Evolutionary conservation across 2,797 vertebrate genomes (phyloP).

Genomic region (Gallinago stenura): DNA sequence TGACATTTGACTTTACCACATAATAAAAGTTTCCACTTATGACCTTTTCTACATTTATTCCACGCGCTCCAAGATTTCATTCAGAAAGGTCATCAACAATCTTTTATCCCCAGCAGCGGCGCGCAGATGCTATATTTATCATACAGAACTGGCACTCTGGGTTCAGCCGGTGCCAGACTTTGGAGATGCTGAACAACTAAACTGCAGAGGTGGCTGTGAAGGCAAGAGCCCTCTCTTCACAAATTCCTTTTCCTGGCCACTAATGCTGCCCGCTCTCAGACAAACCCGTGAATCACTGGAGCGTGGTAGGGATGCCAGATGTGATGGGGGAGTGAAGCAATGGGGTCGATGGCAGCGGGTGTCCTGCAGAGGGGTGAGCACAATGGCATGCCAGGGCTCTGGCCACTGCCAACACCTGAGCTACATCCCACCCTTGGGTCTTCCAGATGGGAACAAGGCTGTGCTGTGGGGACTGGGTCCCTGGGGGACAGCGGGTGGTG

Average conservation of each 20-base stretch:
- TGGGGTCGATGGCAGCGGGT: accelerated
- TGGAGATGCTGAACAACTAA: neutral
- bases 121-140: neutral
- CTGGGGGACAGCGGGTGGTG: accelerated
- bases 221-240: neutral
- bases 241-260: neutral
- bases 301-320: accelerated
- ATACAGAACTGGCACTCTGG: neutral
- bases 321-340: no score
- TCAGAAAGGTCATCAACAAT: constrained; percentile 40
- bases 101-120: neutral
- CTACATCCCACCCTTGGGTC: accelerated
- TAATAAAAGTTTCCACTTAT: constrained; percentile 36
- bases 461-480: accelerated
- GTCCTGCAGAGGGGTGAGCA: accelerated
- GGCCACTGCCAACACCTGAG: neutral
- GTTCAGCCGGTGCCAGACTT: neutral
- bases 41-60: constrained; percentile 52
- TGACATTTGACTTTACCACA: constrained; percentile 38
- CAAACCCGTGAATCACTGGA: neutral
- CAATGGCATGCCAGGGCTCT: accelerated
- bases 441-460: accelerated
- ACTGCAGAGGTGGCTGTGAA: neutral
- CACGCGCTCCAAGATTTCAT: neutral
- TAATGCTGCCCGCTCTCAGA: accelerated